phyloP scores from a whole-genome alignment of 2,113 vertebrate species.

The Chaetodon auriga region DNA sequence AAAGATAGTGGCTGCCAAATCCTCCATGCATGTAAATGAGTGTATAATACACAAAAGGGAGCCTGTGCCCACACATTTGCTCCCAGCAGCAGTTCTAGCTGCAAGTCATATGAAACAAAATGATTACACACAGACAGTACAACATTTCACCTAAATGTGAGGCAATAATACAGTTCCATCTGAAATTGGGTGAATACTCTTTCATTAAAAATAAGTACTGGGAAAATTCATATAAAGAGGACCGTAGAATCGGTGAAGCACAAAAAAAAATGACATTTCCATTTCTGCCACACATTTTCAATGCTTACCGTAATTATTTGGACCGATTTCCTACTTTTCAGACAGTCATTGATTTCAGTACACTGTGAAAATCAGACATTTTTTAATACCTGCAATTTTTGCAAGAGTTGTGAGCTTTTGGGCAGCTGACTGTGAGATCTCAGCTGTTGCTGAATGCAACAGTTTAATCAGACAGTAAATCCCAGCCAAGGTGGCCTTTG shows the following conservation, averaged over 20 bases:
- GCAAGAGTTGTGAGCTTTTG: slow-evolving; percentile 19
- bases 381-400: no score
- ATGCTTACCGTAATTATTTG: neutral
- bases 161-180: neutral
- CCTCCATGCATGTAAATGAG: neutral
- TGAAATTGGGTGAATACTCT: neutral
- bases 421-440: slow-evolving; percentile 13
- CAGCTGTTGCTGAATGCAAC: slow-evolving; percentile 17
- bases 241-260: no score
- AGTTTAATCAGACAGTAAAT: slow-evolving; percentile 11
- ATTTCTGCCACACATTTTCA: neutral
- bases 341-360: no score
- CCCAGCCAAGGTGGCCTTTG: slow-evolving; percentile 21
- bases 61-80: slow-evolving; percentile 7
- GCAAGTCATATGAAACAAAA: neutral
- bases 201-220: neutral
- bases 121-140: neutral
- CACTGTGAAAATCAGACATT: no score
- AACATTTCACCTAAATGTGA: no score
- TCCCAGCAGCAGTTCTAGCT: slow-evolving; percentile 4
- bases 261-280: no score
- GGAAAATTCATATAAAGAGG: no score
- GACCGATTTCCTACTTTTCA: neutral
- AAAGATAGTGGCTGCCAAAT: neutral
- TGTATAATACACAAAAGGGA: slow-evolving; percentile 5